These are phyloP conservation scores for Triplophysa siluroides DNA, from an alignment of 2,113 vertebrate species.

Conservation along the genomic window DNA sequence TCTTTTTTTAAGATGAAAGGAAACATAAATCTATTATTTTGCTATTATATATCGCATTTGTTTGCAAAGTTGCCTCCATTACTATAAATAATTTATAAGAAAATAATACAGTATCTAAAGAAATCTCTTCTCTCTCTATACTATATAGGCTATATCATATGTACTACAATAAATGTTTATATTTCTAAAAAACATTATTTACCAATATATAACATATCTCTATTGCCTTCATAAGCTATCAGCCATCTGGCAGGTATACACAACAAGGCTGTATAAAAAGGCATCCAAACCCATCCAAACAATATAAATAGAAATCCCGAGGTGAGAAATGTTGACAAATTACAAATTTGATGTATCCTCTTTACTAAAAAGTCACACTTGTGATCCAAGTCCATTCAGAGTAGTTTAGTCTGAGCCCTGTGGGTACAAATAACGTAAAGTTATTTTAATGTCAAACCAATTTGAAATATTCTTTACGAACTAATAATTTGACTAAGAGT, in stretches of 20 bases:
- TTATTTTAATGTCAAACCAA: not conserved
- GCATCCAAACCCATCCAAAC: not conserved
- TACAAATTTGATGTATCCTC: not conserved
- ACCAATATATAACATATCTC: not conserved
- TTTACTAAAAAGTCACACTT: not conserved
- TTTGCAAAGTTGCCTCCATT: not conserved
- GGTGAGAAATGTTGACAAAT: slow-evolving; percentile 47
- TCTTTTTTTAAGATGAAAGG: not conserved
- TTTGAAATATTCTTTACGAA: not conserved
- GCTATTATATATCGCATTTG: not conserved
- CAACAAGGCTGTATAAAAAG: not conserved
- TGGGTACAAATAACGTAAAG: not conserved
- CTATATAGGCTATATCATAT: not conserved
- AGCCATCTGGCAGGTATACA: slow-evolving; percentile 43
- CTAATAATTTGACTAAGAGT: no score
- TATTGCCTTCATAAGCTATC: slow-evolving; percentile 49
- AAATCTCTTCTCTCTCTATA: no score
- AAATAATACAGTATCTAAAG: no score
- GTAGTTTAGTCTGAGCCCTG: slow-evolving; percentile 8
- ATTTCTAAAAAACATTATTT: not conserved
- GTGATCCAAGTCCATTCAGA: not conserved
- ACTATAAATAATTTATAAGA: not conserved
- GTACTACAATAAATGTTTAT: not conserved
- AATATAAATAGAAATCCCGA: slow-evolving; percentile 25
- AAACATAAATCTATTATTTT: not conserved